These are phyloP conservation scores for Proterorhinus semilunaris DNA, from an alignment of 2,113 vertebrate species.

Conservation along the genomic window DNA sequence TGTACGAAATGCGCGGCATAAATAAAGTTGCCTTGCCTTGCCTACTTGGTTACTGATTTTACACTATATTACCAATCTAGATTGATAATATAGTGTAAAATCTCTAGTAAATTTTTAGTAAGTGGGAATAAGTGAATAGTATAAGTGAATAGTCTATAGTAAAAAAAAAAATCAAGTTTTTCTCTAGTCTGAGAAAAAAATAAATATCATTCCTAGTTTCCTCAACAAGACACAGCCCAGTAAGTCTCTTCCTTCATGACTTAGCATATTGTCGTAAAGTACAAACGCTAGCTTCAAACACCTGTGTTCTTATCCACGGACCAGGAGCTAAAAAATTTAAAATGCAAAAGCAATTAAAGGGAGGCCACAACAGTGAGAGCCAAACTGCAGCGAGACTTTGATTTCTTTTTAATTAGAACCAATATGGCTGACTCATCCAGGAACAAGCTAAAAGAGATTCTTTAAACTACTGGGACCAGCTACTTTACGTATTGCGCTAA, in stretches of 20 bases:
- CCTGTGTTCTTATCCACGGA: constrained; percentile 8
- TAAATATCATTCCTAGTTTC: not conserved
- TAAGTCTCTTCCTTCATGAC: not conserved
- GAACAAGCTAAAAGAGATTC: constrained; percentile 35
- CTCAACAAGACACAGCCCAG: not conserved
- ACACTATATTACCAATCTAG: too few relatives aligned
- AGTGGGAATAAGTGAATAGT: too few relatives aligned
- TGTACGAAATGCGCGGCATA: too few relatives aligned
- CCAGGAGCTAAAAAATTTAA: constrained; percentile 49
- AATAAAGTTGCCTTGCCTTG: too few relatives aligned
- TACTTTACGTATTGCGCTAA: constrained; percentile 41
- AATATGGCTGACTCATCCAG: constrained; percentile 64
- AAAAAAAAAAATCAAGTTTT: too few relatives aligned
- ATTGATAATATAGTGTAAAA: too few relatives aligned
- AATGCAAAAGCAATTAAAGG: constrained; percentile 69
- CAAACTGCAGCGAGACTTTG: constrained; percentile 63
- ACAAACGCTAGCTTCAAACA: constrained; percentile 13
- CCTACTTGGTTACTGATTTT: too few relatives aligned
- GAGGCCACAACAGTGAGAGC: constrained; percentile 53
- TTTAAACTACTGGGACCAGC: constrained; percentile 17
- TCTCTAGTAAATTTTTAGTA: too few relatives aligned
- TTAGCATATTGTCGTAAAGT: not conserved
- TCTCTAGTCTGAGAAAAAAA: not conserved
- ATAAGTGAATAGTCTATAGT: too few relatives aligned
- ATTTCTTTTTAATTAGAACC: constrained; percentile 71